Base-by-base conservation (phyloP, 30 jellyfish, hydroid and myxozoan genomes). In the Aurelia aurita region DNA sequence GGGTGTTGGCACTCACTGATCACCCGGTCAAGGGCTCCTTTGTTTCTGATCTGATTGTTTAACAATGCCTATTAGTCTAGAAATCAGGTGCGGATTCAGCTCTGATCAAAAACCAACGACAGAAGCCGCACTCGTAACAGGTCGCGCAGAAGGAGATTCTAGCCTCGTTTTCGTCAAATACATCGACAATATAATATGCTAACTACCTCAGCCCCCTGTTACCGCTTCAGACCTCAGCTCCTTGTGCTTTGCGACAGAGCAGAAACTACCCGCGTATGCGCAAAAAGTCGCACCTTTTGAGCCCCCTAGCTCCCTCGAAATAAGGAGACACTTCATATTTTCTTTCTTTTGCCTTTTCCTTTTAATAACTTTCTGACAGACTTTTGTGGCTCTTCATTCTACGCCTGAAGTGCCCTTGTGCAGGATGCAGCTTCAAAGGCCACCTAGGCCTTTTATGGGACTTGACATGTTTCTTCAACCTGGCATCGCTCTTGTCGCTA, bases 1-100 rank as follows among this genome's bases (percentile, higher is more conserved):
- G 22, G 93, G 93, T 83, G 93, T 75, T 70, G 51, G 32, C 53
- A 71, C 72, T 83, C 93, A 83, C 72, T 83, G 93, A 83, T 83
- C 93, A 83, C 25, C 84, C 93, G 93, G 93, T 83, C 93, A 83
- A 71, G 85, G 93, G 86, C 62, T 82, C 60, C 58, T 47, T 46
- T 68, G 62, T 26, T 59, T 55, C 59, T 83, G 93, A 83, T 72
- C 84, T 69, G 79, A n/a, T 35, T 31, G 45, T 6, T 57, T 29
- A 66, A 80, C 90, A 80, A 80, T 80, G 75, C 74, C 44, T 5
- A 46, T 64, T 58, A 60, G 62, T 51, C 45, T 58, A 23, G 65
- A 35, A 77, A 34, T 77, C 88, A 55, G 88, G 88, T 60, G 63
- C 88, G 69, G 2, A 77, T 55, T 55, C 67, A 25, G 43, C 28